Percentiles rank a stretch among this genome's conserved stretches.
Conservation (phyloP, 2,113 vertebrate species). For the Sinocyclocheilus grahami region DNA sequence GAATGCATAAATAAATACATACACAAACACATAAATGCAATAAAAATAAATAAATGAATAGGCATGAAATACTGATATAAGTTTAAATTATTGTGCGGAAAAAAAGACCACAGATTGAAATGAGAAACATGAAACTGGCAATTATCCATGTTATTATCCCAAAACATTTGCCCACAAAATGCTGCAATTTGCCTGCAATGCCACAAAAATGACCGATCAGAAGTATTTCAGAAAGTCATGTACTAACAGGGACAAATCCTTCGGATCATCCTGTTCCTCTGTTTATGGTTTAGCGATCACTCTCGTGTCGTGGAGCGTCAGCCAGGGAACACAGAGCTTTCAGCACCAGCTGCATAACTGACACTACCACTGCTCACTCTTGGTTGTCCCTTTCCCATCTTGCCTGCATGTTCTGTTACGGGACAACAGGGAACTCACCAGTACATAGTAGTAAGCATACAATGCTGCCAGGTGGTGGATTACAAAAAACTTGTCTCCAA, state of each 20-base stretch:
- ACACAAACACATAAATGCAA: too few relatives aligned
- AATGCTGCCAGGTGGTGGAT: slow-evolving; percentile 91
- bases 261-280: neutral
- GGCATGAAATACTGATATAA: too few relatives aligned
- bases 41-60: too few relatives aligned
- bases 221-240: neutral
- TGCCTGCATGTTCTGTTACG: slow-evolving; percentile 74
- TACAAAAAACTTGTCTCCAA: slow-evolving; percentile 96
- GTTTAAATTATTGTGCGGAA: too few relatives aligned
- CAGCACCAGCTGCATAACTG: slow-evolving; percentile 42
- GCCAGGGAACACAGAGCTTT: slow-evolving; percentile 19
- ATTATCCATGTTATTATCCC: too few relatives aligned
- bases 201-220: neutral
- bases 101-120: too few relatives aligned
- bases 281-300: neutral
- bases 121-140: too few relatives aligned
- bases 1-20: too few relatives aligned
- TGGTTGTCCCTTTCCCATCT: slow-evolving; percentile 70
- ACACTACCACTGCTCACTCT: slow-evolving; percentile 71
- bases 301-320: slow-evolving; percentile 21
- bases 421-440: slow-evolving; percentile 90
- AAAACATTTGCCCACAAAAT: neutral
- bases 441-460: slow-evolving; percentile 91
- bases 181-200: neutral
- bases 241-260: neutral